Evolutionary conservation across 2,797 vertebrate genomes (phyloP).

Genomic region (Knipowitschia caucasica): DNA sequence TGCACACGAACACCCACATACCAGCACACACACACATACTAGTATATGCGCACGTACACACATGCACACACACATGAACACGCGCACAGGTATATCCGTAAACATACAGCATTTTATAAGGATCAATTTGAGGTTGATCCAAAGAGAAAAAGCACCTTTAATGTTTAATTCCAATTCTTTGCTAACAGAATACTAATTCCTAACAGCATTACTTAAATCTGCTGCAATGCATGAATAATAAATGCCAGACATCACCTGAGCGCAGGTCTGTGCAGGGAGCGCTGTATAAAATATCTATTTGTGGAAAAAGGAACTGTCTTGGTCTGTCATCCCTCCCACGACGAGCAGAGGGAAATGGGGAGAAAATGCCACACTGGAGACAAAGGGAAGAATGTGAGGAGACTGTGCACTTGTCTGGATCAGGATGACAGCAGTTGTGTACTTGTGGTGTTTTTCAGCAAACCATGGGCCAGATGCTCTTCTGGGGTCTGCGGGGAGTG

Average conservation of each 20-base stretch:
- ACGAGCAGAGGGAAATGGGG: too few relatives aligned
- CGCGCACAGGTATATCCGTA: too few relatives aligned
- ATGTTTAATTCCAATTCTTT: too few relatives aligned
- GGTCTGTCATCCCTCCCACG: background rate
- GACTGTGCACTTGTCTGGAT: background rate
- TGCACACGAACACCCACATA: too few relatives aligned
- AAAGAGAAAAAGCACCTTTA: too few relatives aligned
- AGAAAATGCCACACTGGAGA: background rate
- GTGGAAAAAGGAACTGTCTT: background rate
- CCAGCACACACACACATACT: too few relatives aligned
- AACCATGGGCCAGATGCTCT: constrained; percentile 77
- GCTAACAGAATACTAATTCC: too few relatives aligned
- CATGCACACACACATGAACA: too few relatives aligned
- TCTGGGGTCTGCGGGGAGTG: constrained; percentile 83
- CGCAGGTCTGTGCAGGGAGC: background rate
- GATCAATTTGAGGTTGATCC: too few relatives aligned
- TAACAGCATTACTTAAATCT: too few relatives aligned
- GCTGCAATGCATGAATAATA: background rate
- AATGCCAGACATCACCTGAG: background rate
- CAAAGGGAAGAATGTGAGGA: background rate
- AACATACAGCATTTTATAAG: too few relatives aligned
- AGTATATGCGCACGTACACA: too few relatives aligned
- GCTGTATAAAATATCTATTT: background rate
- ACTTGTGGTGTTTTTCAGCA: constrained; percentile 57
- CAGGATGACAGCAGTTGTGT: background rate